A percentile compares a stretch with the other conserved stretches of the same genome.
Evolutionary conservation across 1,140 invertebrate species (phyloP).

Genomic region (Lordiphosa mommai): DNA sequence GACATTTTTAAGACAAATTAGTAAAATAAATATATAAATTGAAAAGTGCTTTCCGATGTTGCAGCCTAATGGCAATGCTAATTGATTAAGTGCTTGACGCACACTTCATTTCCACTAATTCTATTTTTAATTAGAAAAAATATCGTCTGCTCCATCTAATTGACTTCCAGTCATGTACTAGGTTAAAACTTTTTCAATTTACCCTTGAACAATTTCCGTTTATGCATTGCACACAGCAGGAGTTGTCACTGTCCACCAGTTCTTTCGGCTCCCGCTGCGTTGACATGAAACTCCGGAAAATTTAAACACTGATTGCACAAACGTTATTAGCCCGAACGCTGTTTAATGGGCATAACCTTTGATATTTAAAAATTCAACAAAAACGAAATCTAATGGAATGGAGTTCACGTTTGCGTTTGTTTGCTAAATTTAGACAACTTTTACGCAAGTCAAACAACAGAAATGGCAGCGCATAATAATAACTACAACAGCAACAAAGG

Average conservation of each 20-base stretch:
- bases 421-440: slow-evolving; percentile 68
- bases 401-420: slow-evolving; percentile 22
- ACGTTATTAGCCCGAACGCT: slow-evolving; percentile 10
- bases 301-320: slow-evolving; percentile 39
- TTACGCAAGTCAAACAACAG: slow-evolving; percentile 42
- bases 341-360: slow-evolving; percentile 65
- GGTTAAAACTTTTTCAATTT: not conserved
- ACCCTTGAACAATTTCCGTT: not conserved
- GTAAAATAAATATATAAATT: not conserved
- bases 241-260: not conserved
- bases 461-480: slow-evolving; percentile 54
- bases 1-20: not conserved
- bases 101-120: too few relatives aligned
- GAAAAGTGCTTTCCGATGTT: slow-evolving; percentile 3
- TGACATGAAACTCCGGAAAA: not conserved
- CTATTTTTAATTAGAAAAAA: too few relatives aligned
- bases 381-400: slow-evolving; percentile 31
- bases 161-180: too few relatives aligned
- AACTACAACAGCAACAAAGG: slow-evolving; percentile 34
- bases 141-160: too few relatives aligned
- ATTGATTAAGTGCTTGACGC: not conserved
- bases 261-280: slow-evolving; percentile 5
- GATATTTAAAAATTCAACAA: slow-evolving; percentile 57
- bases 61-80: slow-evolving; percentile 3
- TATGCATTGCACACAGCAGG: not conserved